Base-by-base conservation (phyloP, 2,888 invertebrate genomes). In the Scaptomyza parva region DNA sequence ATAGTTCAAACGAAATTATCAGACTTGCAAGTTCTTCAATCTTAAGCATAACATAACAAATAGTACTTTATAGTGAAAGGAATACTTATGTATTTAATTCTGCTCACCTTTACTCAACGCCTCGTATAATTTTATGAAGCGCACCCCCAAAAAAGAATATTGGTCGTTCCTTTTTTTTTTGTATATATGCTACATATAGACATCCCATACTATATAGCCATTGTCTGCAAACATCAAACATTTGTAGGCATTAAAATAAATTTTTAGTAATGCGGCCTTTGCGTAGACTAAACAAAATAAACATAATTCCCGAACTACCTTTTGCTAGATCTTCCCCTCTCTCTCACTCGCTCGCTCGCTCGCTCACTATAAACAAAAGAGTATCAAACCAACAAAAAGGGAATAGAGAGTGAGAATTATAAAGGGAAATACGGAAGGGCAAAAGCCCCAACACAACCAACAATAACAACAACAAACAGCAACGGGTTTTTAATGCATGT, bases 231-330 rank as follows among this genome's bases (percentile, higher is more conserved):
- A 82, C 86, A 82, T 82, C 82, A 83, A 82, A 86, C 84, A 86
- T 84, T 80, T 66, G 39, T 44, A 61, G 68, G 81, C 72, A 86
- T 82, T 84, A 61, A 80, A 80, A 86, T 86, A 84, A 80, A 84
- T 86, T 83, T 83, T 80, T 78, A 64, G 77, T 73, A 70, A 54
- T 70, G 73, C 77, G 84, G 86, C 81, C 86, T 82, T 84, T 82
- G 84, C 65, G 82, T 86, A 83, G 84, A 83, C 82, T 83, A 83
- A 83, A 83, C 82, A 86, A 86, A 83, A 83, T 83, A 83, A 83
- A 86, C 82, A 83, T 60, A 48, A 70, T 3, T n/a, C 35, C 60
- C 61, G 43, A 67, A 47, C 45, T 58, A 57, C 44, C 45, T 61
- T 53, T 52, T 59, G 28, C 12, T 45, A 68, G 81, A 61, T 82